Evolutionary conservation across 2,888 invertebrate genomes (phyloP).

Genomic region (Andricus quercusramuli): DNA sequence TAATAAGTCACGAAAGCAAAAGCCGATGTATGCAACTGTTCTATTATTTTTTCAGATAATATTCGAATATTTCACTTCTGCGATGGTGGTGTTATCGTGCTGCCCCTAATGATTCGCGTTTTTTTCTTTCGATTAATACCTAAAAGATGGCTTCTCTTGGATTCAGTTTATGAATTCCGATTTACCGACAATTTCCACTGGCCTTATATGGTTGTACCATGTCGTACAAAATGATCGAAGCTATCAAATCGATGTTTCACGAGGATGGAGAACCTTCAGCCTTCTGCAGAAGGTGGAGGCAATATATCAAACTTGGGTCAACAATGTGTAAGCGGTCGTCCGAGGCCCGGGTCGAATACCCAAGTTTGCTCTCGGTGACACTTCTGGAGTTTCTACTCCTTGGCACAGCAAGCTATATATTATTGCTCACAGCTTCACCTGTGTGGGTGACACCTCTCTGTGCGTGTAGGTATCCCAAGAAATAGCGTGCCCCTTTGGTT

Average conservation of each 20-base stretch:
- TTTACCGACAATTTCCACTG: too few relatives aligned
- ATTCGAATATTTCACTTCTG: too few relatives aligned
- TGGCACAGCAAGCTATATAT: conserved; percentile 69
- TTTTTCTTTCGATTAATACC: too few relatives aligned
- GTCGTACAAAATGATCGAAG: neutral
- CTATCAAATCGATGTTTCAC: conserved; percentile 52
- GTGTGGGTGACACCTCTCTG: conserved; percentile 43
- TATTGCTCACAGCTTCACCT: conserved; percentile 56
- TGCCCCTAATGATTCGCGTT: too few relatives aligned
- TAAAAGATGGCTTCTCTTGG: too few relatives aligned
- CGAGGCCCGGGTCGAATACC: conserved; percentile 67
- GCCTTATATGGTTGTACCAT: too few relatives aligned
- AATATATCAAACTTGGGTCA: conserved; percentile 73
- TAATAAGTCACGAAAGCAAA: too few relatives aligned
- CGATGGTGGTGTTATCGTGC: too few relatives aligned
- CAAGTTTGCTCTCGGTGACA: conserved; percentile 74
- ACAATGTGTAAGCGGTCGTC: conserved; percentile 74
- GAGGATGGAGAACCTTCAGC: conserved; percentile 66
- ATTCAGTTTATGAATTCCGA: too few relatives aligned
- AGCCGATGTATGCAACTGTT: too few relatives aligned
- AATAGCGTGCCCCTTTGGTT: conserved; percentile 59
- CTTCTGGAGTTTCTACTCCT: conserved; percentile 75
- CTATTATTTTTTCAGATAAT: too few relatives aligned
- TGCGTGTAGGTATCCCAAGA: conserved; percentile 49
- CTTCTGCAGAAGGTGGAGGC: conserved; percentile 66